Conservation (phyloP, 2,888 invertebrate genomes). For the Tricholauxania praeusta region DNA sequence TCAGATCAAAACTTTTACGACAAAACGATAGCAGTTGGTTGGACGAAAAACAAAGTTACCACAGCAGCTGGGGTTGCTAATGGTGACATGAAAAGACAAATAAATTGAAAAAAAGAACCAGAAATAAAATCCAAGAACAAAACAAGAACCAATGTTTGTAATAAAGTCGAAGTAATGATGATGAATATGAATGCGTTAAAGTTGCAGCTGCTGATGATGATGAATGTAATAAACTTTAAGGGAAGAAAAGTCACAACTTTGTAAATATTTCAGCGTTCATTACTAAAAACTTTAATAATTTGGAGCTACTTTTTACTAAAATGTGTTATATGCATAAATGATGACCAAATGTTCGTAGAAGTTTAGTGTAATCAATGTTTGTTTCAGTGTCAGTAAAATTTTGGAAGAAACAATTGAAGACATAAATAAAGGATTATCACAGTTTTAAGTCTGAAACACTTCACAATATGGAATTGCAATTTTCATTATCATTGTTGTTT, state of each 20-base stretch:
- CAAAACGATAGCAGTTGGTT: slow-evolving; percentile 20
- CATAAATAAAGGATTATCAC: slow-evolving; percentile 27
- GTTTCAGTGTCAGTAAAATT: background rate
- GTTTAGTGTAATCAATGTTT: background rate
- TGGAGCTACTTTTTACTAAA: too few relatives aligned
- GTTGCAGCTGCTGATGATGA: slow-evolving; percentile 11
- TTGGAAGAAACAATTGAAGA: background rate
- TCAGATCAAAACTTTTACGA: slow-evolving; percentile 27
- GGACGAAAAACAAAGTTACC: background rate
- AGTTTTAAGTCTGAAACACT: background rate
- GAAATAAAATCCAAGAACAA: background rate
- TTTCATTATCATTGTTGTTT: background rate
- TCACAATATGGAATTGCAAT: background rate
- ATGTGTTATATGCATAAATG: background rate
- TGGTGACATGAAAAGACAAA: too few relatives aligned
- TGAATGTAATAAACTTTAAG: background rate
- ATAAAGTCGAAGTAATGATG: background rate
- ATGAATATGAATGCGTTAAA: slow-evolving; percentile 14
- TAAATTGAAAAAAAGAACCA: background rate
- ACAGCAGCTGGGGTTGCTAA: slow-evolving; percentile 6
- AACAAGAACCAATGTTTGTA: background rate
- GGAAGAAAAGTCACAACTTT: background rate
- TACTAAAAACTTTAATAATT: background rate
- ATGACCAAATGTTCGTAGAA: background rate
- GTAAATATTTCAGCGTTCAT: background rate